A percentile compares a stretch with the other conserved stretches of the same genome.
Evolutionary conservation across 2,797 vertebrate genomes (phyloP).

Genomic region (Nasua narica): DNA sequence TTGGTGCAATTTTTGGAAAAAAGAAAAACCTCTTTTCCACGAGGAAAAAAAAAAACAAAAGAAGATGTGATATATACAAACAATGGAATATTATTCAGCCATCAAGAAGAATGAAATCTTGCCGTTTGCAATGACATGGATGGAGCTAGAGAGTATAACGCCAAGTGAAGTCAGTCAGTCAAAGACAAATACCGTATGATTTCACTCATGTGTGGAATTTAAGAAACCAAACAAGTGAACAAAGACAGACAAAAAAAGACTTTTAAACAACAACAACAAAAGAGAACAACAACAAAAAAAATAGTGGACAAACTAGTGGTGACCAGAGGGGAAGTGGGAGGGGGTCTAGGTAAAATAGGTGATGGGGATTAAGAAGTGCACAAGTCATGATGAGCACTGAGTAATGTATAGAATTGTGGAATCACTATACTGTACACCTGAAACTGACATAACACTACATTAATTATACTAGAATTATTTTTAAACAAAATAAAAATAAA

Average conservation of each 20-base stretch:
- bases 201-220: background rate
- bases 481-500: background rate
- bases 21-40: background rate
- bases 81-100: background rate
- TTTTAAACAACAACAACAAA: background rate
- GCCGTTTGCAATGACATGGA: background rate
- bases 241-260: background rate
- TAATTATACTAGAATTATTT: background rate
- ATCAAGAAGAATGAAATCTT: background rate
- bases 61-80: background rate
- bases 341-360: background rate
- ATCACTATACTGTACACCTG: background rate
- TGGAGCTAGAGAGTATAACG: background rate
- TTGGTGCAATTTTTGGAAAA: conserved; percentile 98
- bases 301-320: background rate
- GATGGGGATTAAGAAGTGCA: background rate
- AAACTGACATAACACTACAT: background rate
- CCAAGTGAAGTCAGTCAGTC: background rate
- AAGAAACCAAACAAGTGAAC: background rate
- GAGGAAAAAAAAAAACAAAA: too few species aligned
- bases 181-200: background rate
- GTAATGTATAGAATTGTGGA: background rate
- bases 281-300: background rate
- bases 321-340: background rate
- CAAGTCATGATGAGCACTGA: background rate